Base-by-base conservation (phyloP, 2,797 vertebrate species). In the Masticophis lateralis region DNA sequence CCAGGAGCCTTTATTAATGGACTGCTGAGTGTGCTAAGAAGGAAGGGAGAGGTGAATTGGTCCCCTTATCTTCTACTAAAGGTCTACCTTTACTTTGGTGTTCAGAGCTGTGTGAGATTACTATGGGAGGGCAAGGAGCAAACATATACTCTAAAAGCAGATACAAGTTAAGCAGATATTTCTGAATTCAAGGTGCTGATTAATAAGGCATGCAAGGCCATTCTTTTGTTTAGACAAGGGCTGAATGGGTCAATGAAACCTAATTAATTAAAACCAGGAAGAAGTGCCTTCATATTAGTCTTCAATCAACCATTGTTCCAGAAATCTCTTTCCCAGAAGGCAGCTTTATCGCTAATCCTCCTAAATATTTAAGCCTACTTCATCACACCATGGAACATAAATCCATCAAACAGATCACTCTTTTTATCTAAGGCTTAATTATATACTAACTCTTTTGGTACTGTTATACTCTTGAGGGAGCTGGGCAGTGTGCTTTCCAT, bases 221-320 rank as follows among this genome's bases (percentile, higher is more conserved):
- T 66, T 88, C 57, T 16, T 92, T 13, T 90, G n/a, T 91, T 92
- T 91, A 91, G 63, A 86, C 90, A 69, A 93, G 91, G 91, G 89
- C 90, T 28, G 4, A 55, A 79, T 37, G 18, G 56, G 92, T 83
- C 4, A 91, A 89, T 89, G 66, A 95, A 59, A 3, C 10, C 0
- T 91, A 53, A 56, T 87, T 25, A 37, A 91, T 92, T 83, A 92
- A 87, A 43, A 88, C 20, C 28, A 94, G 59, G 18, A 92, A 63
- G 66, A 91, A 88, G 47, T 92, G 94, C 90, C 91, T 83, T 83
- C 22, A 55, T 87, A 55, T 57, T 91, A 56, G 8, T 86, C 59
- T 91, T 89, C 69, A 92, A 51, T 91, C 66, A 89, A 14, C 20
- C 61, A 89, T 69, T 92, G 55, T 94, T 93, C 4, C 11, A 83